Base-by-base conservation (phyloP, 1,140 invertebrate genomes). In the Hesperophylax magnus region DNA sequence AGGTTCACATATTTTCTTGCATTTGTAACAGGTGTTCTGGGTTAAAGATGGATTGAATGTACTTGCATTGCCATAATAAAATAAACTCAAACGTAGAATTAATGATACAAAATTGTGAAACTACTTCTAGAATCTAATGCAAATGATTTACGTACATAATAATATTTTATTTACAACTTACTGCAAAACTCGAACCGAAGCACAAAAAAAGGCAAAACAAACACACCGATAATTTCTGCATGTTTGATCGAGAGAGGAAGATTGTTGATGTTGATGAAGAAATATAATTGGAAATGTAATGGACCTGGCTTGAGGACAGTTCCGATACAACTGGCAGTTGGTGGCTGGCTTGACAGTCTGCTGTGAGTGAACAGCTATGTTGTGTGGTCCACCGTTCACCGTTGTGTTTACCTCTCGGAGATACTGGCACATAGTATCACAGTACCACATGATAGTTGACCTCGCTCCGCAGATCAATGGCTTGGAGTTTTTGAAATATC, bases 401-500 rank as follows among this genome's bases (percentile, higher is more conserved):
- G 69, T 72, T 72, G 69, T 72, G 22, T 72, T 72, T 53, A 54
- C 69, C 69, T 72, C 69, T 39, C 17, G 22, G 69, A 27, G 69
- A 53, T 31, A 53, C 69, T n/a, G 67, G 6, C 39, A 47, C 34
- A 5, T 34, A 34, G 5, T 34, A 34, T 34, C 39, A 47, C 11
- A 18, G 18, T 8, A 71, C n/a, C 18, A 3, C 15, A 17, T n/a
- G n/a, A n/a, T 27, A 15, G 69, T 27, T 72, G 69, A 72, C 69
- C 69, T 72, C 69, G 69, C 34, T n/a, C 18, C 52, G 11, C 69
- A 72, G 69, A 72, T 72, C 69, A 72, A 72, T 72, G 69, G 69
- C 69, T 72, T 14, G 8, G 7, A 53, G 39, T 27, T 72, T 72
- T 24, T 11, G 31, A 31, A 67, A 11, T 54, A 52, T 53, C 69